Conservation (phyloP, 2,888 invertebrate genomes). For the Cordilura impudica region DNA sequence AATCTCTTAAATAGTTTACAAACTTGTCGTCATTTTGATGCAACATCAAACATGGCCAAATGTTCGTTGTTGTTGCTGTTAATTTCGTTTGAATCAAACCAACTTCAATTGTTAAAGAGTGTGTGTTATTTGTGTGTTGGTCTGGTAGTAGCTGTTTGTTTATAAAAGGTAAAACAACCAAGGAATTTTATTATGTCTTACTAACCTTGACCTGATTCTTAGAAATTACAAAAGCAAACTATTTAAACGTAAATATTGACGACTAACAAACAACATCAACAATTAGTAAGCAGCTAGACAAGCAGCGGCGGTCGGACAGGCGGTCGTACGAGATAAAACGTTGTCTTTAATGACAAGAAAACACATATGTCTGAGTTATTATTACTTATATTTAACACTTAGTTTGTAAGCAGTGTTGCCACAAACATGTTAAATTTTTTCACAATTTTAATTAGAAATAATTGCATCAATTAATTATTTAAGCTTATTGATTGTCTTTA, state of each 20-base stretch:
- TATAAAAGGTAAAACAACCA: constrained; percentile 46
- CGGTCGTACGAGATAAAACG: constrained; percentile 15
- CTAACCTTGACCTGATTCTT: constrained; percentile 62
- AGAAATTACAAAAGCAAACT: constrained; percentile 51
- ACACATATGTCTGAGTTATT: constrained; percentile 14
- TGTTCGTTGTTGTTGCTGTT: background rate
- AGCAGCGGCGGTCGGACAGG: background rate
- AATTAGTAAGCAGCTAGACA: constrained; percentile 1
- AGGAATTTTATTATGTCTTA: constrained; percentile 55
- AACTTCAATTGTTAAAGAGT: constrained; percentile 31
- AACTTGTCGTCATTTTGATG: background rate
- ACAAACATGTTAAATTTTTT: too few species aligned
- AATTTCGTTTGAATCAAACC: background rate
- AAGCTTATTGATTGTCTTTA: too few species aligned
- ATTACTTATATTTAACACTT: constrained; percentile 26
- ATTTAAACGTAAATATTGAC: constrained; percentile 24
- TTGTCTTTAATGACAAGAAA: constrained; percentile 36
- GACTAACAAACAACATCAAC: constrained; percentile 16
- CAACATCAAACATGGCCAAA: constrained; percentile 16
- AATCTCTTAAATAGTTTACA: background rate
- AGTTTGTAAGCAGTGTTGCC: background rate
- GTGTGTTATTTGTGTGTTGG: background rate
- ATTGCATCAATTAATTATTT: too few species aligned
- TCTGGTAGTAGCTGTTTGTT: background rate
- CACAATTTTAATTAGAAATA: too few species aligned